These are phyloP conservation scores for Aphaenogaster rudis DNA, from an alignment of 1,140 invertebrate genomes.

Conservation along the genomic window DNA sequence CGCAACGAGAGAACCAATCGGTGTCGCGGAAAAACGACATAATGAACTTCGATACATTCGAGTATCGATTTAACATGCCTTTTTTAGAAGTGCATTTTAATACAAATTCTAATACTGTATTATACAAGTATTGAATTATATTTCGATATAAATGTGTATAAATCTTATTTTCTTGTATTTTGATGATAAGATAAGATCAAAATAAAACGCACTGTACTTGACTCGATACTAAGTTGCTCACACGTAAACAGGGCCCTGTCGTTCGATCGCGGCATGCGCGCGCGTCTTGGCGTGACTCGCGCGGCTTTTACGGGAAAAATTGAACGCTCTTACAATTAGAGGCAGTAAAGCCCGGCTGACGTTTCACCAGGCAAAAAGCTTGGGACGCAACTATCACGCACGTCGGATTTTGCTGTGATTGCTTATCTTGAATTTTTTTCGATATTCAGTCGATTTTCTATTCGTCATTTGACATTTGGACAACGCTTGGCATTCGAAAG, in stretches of 20 bases:
- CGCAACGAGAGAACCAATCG: too few relatives aligned
- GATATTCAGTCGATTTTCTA: neutral
- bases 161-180: too few relatives aligned
- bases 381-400: neutral
- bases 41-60: too few relatives aligned
- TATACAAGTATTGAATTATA: too few relatives aligned
- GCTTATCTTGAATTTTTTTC: neutral
- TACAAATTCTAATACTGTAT: too few relatives aligned
- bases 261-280: conserved; percentile 36
- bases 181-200: too few relatives aligned
- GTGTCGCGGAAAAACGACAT: too few relatives aligned
- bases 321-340: conserved; percentile 34
- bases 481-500: neutral
- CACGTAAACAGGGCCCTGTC: neutral
- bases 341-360: neutral
- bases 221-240: too few relatives aligned
- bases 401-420: neutral
- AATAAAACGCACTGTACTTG: too few relatives aligned
- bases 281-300: conserved; percentile 64
- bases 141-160: too few relatives aligned
- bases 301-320: conserved; percentile 69
- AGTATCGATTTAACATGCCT: too few relatives aligned
- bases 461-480: neutral
- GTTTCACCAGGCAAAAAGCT: conserved; percentile 48
- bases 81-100: too few relatives aligned